These are phyloP conservation scores for Lytechinus variegatus DNA, from an alignment of 35 echinoderm and acorn worm genomes.

Conservation along the genomic window DNA sequence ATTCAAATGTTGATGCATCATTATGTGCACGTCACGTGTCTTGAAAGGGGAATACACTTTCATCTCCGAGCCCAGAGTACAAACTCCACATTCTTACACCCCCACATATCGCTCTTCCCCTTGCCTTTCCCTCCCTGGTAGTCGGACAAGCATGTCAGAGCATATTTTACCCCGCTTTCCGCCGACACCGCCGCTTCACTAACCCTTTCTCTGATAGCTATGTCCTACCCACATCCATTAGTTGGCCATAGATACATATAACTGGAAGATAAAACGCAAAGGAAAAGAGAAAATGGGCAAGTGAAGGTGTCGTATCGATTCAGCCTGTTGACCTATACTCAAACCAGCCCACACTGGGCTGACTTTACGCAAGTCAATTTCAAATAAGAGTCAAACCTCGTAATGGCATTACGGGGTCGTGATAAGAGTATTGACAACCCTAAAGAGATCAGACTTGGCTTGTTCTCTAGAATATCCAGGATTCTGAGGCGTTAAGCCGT, in stretches of 20 bases:
- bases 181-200: neutral
- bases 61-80: too few species aligned
- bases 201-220: neutral
- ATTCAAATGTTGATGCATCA: too few species aligned
- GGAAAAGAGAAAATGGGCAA: neutral
- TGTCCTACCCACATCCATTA: slow-evolving; percentile 20
- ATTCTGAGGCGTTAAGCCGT: neutral
- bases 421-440: slow-evolving; percentile 11
- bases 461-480: neutral
- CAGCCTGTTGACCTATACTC: neutral
- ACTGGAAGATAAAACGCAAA: neutral
- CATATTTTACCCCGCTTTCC: slow-evolving; percentile 3
- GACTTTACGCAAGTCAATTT: slow-evolving; percentile 18
- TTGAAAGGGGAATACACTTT: too few species aligned
- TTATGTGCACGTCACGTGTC: too few species aligned
- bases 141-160: neutral
- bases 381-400: neutral
- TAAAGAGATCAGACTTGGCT: neutral
- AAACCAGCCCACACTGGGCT: neutral
- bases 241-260: slow-evolving; percentile 36
- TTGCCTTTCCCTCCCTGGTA: too few species aligned
- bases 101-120: neutral
- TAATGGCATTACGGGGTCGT: neutral
- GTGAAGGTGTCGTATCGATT: neutral
- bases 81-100: neutral